A percentile compares a stretch with the other conserved stretches of the same genome.
Evolutionary conservation across 2,113 vertebrate species (phyloP).

Genomic region (Vulpes lagopus): DNA sequence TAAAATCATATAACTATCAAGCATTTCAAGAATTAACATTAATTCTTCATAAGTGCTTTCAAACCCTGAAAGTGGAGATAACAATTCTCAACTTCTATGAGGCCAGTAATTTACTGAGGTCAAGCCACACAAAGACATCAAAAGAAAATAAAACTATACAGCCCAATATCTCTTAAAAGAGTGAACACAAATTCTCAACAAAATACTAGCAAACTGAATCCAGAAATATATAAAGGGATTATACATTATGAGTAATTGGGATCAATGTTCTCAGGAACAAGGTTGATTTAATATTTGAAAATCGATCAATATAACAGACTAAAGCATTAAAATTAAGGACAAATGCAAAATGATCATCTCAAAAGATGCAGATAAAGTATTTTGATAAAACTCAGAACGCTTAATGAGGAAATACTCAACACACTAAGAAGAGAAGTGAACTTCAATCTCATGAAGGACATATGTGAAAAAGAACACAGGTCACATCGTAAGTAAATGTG

Average conservation of each 20-base stretch:
- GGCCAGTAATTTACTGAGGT: not conserved
- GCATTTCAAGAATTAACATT: not conserved
- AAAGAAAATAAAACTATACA: not conserved
- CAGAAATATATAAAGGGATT: not conserved
- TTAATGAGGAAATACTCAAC: not conserved
- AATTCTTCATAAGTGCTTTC: not conserved
- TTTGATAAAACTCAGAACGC: not conserved
- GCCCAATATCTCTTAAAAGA: not conserved
- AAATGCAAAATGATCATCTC: not conserved
- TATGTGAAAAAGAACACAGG: not conserved
- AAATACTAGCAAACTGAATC: not conserved
- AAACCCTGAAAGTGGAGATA: not conserved
- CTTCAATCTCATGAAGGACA: not conserved
- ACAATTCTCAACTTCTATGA: not conserved
- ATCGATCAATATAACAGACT: not conserved
- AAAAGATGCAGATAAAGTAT: not conserved
- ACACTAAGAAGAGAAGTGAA: not conserved
- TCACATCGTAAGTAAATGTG: not conserved
- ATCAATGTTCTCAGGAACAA: not conserved
- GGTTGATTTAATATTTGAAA: not conserved
- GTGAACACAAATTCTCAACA: not conserved
- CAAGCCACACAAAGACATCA: not conserved
- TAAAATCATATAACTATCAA: not conserved
- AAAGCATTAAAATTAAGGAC: not conserved
- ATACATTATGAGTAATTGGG: not conserved